Evolutionary conservation across 2,888 invertebrate species (phyloP), one percentile per base, ranked within the genome.

Genomic region (Rhimphoctona megacephalus): DNA sequence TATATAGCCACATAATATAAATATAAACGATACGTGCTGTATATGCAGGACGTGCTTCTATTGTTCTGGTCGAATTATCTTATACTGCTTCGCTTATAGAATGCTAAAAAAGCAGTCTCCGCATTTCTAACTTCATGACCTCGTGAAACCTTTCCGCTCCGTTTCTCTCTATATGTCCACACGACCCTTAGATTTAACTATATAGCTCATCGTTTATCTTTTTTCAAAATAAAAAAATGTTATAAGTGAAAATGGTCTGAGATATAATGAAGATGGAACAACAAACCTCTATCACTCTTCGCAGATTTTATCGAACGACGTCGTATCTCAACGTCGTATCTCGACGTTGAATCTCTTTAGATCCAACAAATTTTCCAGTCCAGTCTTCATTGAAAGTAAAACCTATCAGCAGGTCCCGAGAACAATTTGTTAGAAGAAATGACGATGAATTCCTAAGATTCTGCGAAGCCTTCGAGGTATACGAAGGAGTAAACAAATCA

Each of bases 401-500:
- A 7, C n/a, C 17, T 1, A 36, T 14, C 11, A 39, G 39, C 67
- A 39, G 17, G 17, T 19, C 49, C 6, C 19, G 6, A 0, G n/a
- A 39, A 11, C 0, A 39, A 39, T 67, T 36, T n/a, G 8, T 66
- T 39, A 1, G 17, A 30, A 30, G 17, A 1, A 67, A 39, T 39
- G 19, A 6, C 14, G 8, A 19, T 36, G 17, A 14, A 70, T 25
- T 14, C 6, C 6, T 6, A 30, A 49, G 17, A 46, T 25, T 43
- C 30, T 46, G 30, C n/a, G 19, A 25, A 70, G 70, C 8, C 49
- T 70, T 30, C 72, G 54, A 66, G 54, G 72, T 79, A 82, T 81
- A 81, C 66, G 81, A 81, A 72, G 39, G 11, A 49, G 64, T 54
- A 57, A 46, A 46, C 73, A 78, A 85, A 85, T 85, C 81, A 79